A percentile compares a stretch with the other conserved stretches of the same genome.
Conservation (phyloP, 2,888 invertebrate genomes). For the Megalurothrips usitatus region DNA sequence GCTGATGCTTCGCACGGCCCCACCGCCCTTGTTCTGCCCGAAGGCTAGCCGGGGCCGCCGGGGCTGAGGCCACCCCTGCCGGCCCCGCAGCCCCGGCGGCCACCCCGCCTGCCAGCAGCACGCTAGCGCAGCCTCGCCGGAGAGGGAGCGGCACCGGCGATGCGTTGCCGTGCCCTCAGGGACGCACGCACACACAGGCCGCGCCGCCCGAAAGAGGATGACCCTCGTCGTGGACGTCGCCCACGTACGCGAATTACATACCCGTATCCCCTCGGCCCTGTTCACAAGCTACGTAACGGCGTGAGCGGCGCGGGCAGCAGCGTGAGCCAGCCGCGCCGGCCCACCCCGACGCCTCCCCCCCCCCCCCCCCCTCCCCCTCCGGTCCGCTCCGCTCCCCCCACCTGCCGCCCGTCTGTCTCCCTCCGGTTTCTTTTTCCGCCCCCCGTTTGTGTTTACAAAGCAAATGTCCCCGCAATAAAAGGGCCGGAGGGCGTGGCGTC, state of each 20-base stretch:
- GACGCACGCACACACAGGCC: not conserved
- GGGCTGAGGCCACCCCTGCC: too few species aligned
- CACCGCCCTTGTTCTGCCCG: too few species aligned
- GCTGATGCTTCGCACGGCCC: too few species aligned
- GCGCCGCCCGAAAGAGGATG: not conserved
- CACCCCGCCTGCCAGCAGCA: not conserved
- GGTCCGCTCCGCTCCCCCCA: not conserved
- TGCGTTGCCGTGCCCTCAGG: not conserved
- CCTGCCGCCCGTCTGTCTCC: not conserved
- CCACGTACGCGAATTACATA: too few species aligned
- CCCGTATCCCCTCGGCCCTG: too few species aligned
- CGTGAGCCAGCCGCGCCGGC: not conserved
- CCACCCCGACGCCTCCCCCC: not conserved
- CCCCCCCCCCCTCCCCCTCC: too few species aligned
- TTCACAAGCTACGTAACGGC: too few species aligned
- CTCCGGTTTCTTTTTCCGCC: not conserved
- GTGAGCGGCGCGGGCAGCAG: too few species aligned
- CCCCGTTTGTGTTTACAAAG: not conserved
- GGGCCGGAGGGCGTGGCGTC: not conserved
- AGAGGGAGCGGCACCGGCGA: too few species aligned
- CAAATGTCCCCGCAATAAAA: constrained; percentile 24
- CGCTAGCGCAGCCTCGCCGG: not conserved
- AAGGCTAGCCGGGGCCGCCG: too few species aligned
- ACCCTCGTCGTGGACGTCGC: too few species aligned
- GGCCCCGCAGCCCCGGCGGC: too few species aligned